Base-by-base conservation (phyloP, 2,113 vertebrate species). In the Syngnathus floridae region DNA sequence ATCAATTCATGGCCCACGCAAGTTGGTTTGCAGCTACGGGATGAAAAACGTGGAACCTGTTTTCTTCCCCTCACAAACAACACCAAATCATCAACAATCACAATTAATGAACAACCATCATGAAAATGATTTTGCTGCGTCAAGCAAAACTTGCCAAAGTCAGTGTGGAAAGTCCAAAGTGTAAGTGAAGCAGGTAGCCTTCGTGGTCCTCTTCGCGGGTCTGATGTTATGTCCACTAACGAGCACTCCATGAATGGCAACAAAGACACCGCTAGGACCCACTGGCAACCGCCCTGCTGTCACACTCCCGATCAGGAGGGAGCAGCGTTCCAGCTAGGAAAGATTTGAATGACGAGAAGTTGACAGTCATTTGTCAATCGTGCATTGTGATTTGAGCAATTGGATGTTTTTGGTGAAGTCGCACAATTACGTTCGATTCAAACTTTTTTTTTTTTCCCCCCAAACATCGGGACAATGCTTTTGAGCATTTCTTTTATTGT, bases 401-500 rank as follows among this genome's bases (percentile, higher is more conserved):
- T 56, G 13, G 22, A 54, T 54, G 52, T 54, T 54, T 54, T 26
- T 26, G 13, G 2, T 13, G 1, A 13, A 40, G 58, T 60, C 41
- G 41, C 58, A 60, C 37, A 21, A 13, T 12, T 22, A 1, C 3
- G 7, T 60, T 60, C 41, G 13, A 40, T 60, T 59, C 38, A 12
- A 41, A 38, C 5, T 12, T 5, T 4, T 7, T 59, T 60, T 21
- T n/a, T 60, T 40, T 40, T 60, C 31, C 13, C 2, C 26, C 26
- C 26, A 31, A 31, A 40, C n/a, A 40, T 22, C 16, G 21, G 6
- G 36, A 36, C 36, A 14, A 40, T 40, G 58, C 19, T 19, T 41
- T 41, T 41, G 9, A 41, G 40, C 40, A 9, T 41, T 36, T 38
- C 37, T 60, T 60, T 40, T 21, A 59, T 59, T 22, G 61, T 73